Base-by-base conservation (phyloP, 2,113 vertebrate species). In the Chloropsis hardwickii region DNA sequence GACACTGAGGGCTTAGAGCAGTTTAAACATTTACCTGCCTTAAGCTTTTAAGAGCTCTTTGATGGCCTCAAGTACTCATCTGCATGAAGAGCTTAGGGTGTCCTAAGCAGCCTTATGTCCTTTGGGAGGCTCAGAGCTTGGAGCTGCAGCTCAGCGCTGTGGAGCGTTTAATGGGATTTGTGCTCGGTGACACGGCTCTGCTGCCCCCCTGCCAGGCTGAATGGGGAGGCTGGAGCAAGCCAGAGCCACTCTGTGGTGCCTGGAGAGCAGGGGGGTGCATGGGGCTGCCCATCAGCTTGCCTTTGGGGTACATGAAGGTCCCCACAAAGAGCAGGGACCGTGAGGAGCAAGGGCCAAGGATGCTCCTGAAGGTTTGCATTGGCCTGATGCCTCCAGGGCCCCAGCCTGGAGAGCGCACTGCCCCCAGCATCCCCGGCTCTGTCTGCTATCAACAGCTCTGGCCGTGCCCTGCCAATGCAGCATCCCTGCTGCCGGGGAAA, bases 1-100 rank as follows among this genome's bases (percentile, higher is more conserved):
- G 14, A 67, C 54, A 57, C 62, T 29, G 25, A 71, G 53, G 44
- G 51, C 69, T 97, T 89, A 94, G 20, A 76, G 69, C n/a, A 78
- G 69, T 93, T 96, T 92, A 92, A 94, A 91, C 77, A 47, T 81
- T 94, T 89, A 95, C 91, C 91, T 94, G 44, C 73, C 40, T 91
- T 95, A 94, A 96, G 92, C 91, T 92, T 86, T 95, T 94, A 94
- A 95, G 73, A 61, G 40, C 23, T 87, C 69, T 95, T 91, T 95
- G 77, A 79, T 90, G 88, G 83, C 94, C 67, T 93, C 72, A 81
- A 88, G 86, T 27, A 19, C 54, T 94, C 73, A 94, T 86, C 88
- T 94, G 86, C 80, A 67, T 90, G 92, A 97, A 71, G 57, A 88
- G 88, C 91, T 96, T 89, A 94, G 69, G 57, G 69, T 78, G 83